phyloP scores from a whole-genome alignment of 2,113 vertebrate genomes.

The Clarias macrocephalus region DNA sequence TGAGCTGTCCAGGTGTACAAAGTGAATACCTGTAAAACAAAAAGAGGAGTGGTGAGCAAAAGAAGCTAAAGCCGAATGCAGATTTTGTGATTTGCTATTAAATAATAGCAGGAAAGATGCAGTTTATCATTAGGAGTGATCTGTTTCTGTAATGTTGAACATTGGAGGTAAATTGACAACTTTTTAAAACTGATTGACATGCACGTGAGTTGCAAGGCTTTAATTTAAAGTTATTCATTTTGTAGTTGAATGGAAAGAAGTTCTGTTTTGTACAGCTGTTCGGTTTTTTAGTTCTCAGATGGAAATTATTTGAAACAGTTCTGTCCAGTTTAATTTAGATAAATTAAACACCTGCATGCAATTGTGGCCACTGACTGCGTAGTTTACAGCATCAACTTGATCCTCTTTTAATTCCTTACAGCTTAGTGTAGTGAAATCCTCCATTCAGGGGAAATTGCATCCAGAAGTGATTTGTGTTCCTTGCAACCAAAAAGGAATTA shows the following conservation, averaged over 20 bases:
- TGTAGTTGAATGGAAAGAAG: neutral
- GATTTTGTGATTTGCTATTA: neutral
- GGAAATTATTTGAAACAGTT: neutral
- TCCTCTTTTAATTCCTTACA: neutral
- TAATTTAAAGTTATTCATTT: neutral
- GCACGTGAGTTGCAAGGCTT: neutral
- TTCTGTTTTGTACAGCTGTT: neutral
- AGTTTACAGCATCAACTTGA: neutral
- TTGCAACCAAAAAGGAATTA: neutral
- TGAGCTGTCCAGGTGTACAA: neutral
- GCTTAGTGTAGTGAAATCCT: neutral
- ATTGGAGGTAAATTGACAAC: neutral
- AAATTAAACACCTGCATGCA: neutral
- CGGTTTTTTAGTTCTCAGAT: neutral
- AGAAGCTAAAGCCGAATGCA: neutral
- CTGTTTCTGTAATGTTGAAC: neutral
- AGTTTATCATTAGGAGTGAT: neutral
- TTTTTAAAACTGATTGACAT: neutral
- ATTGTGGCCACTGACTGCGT: neutral
- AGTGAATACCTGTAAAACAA: neutral
- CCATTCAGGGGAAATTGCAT: neutral
- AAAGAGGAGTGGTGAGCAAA: neutral
- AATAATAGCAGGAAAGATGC: neutral
- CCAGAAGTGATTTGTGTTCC: neutral
- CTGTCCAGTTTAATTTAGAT: neutral